These are phyloP conservation scores for Venturia canescens DNA, from an alignment of 1,140 invertebrate genomes.

Conservation along the genomic window DNA sequence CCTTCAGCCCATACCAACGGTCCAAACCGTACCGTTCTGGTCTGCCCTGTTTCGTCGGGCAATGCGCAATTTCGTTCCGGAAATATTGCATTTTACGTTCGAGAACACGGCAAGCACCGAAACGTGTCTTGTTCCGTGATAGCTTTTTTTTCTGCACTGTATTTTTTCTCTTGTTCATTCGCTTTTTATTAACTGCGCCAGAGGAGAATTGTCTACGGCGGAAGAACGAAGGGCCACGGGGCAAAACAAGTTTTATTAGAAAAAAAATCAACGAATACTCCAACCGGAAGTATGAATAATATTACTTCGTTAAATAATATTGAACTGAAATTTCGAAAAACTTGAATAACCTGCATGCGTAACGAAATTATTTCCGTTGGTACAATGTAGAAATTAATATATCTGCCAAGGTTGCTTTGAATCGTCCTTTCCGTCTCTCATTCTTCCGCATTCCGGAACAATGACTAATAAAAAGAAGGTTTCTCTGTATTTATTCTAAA, in stretches of 20 bases:
- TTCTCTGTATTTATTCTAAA: background rate
- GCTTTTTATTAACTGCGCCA: too few relatives aligned
- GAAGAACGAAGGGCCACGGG: background rate
- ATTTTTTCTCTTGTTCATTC: background rate
- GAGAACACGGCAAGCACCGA: constrained; percentile 16
- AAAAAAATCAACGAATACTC: background rate
- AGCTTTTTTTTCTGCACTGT: background rate
- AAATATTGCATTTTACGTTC: constrained; percentile 62
- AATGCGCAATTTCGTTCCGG: constrained; percentile 61
- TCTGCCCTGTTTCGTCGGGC: constrained; percentile 8
- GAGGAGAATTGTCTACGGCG: background rate
- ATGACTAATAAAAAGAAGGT: background rate
- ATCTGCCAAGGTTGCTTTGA: background rate
- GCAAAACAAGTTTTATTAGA: background rate
- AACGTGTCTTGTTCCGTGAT: constrained; percentile 21
- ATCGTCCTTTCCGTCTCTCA: background rate
- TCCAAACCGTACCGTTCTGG: background rate
- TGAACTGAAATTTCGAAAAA: background rate
- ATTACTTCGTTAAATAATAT: background rate
- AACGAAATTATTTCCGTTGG: background rate
- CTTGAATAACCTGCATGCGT: background rate
- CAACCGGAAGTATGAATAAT: background rate
- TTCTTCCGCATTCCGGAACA: constrained; percentile 5
- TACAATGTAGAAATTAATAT: background rate
- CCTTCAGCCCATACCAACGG: background rate